These are phyloP conservation scores for Ceriagrion tenellum DNA, from an alignment of 2,888 invertebrate genomes.

Conservation along the genomic window DNA sequence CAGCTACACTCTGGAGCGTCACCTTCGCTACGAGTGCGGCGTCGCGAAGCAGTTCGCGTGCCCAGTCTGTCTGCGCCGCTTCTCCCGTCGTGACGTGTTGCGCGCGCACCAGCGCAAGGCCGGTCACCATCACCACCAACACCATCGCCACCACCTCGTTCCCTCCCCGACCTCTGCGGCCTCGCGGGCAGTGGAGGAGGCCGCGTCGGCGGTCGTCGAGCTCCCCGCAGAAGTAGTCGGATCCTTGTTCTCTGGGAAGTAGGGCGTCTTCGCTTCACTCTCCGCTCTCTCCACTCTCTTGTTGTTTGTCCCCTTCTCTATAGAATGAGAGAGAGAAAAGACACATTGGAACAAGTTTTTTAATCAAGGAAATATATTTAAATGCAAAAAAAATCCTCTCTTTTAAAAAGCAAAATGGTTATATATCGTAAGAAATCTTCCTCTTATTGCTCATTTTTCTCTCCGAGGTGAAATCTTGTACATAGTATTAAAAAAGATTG, in stretches of 20 bases:
- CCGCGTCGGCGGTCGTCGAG: conserved; percentile 66
- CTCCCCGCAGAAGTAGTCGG: conserved; percentile 67
- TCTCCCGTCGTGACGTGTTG: conserved; percentile 76
- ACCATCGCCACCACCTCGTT: conserved; percentile 65
- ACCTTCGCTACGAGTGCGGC: conserved; percentile 77
- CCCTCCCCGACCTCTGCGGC: conserved; percentile 67
- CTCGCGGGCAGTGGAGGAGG: conserved; percentile 65
- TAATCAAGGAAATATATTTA: not conserved
- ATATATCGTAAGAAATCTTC: conserved; percentile 53
- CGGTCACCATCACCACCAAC: conserved; percentile 69
- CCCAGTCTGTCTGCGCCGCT: conserved; percentile 76
- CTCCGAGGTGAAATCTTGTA: conserved; percentile 62
- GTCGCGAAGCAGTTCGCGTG: conserved; percentile 78
- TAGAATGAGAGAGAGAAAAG: not conserved
- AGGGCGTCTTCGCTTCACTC: conserved; percentile 42
- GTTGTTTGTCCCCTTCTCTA: conserved; percentile 41
- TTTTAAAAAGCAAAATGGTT: conserved; percentile 33
- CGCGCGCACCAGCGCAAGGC: conserved; percentile 70
- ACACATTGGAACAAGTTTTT: not conserved
- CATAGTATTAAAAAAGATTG: conserved; percentile 21
- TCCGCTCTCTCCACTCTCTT: not conserved
- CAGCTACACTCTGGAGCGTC: conserved; percentile 75
- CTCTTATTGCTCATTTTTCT: conserved; percentile 65
- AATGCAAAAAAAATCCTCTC: conserved; percentile 34
- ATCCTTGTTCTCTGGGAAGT: conserved; percentile 66